Conservation (phyloP, 1,140 invertebrate species). For the Ectropis grisescens region DNA sequence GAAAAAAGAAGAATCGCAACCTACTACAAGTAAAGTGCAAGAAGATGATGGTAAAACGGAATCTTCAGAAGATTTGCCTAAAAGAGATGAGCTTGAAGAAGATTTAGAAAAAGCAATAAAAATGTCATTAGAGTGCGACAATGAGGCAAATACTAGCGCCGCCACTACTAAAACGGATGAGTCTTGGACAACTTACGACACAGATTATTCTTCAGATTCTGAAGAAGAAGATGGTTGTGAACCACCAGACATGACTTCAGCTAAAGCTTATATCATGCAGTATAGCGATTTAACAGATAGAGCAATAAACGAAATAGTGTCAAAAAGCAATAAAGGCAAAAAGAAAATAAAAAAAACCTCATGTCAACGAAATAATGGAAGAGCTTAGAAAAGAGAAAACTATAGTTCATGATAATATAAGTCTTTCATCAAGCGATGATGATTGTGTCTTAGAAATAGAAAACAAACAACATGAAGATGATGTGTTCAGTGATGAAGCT, state of each 20-base stretch:
- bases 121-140: conserved; percentile 58
- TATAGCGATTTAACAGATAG: conserved; percentile 80
- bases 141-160: conserved; percentile 30
- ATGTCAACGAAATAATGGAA: conserved; percentile 46
- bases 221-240: conserved; percentile 39
- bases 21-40: conserved; percentile 12
- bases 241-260: conserved; percentile 45
- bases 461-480: conserved; percentile 13
- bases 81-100: conserved; percentile 62
- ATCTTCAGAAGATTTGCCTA: conserved; percentile 4
- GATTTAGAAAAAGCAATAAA: conserved; percentile 69
- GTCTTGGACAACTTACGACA: conserved; percentile 50
- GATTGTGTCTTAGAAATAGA: conserved; percentile 8
- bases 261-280: conserved; percentile 78
- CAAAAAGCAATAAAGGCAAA: conserved; percentile 24
- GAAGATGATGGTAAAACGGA: conserved; percentile 8
- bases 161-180: conserved; percentile 51
- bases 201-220: conserved; percentile 39
- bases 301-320: conserved; percentile 75
- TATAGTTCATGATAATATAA: conserved; percentile 35
- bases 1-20: conserved; percentile 22
- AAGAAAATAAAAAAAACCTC: conserved; percentile 34
- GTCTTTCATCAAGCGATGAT: conserved; percentile 40
- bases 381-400: conserved; percentile 49
- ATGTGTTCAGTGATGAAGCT: conserved; percentile 5